A percentile compares a stretch with the other conserved stretches of the same genome.
These are phyloP conservation scores for Gobio occitaniae DNA, from an alignment of 2,797 vertebrate species.

Conservation along the genomic window DNA sequence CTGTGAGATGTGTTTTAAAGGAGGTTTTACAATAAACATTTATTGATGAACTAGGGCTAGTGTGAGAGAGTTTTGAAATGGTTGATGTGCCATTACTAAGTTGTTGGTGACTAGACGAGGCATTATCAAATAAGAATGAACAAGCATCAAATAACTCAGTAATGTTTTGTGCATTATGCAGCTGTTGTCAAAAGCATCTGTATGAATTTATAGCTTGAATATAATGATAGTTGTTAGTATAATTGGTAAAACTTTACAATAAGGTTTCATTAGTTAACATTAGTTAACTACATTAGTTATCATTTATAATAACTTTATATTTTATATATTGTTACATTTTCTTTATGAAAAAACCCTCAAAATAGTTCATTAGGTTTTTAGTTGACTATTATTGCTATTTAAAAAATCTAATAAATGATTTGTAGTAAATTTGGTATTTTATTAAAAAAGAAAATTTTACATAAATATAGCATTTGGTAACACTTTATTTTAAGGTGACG, in stretches of 20 bases:
- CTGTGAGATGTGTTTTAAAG: neutral
- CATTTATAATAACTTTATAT: neutral
- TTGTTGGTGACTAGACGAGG: neutral
- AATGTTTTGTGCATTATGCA: slow-evolving; percentile 1
- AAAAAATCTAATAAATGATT: neutral
- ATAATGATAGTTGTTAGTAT: neutral
- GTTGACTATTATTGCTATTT: neutral
- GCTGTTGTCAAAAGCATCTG: neutral
- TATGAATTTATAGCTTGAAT: neutral
- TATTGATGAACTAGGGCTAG: neutral
- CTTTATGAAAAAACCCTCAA: too few species aligned
- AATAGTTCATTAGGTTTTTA: too few species aligned
- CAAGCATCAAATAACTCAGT: neutral
- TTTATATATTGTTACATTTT: neutral
- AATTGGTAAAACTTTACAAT: too few species aligned
- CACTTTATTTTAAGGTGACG: too few species aligned
- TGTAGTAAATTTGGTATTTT: neutral
- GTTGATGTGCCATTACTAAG: neutral
- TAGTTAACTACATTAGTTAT: neutral
- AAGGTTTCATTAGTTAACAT: too few species aligned
- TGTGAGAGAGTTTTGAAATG: neutral
- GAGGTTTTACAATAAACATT: neutral
- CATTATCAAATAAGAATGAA: slow-evolving; percentile 12
- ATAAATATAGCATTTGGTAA: too few species aligned
- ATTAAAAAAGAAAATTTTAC: neutral